Conservation (phyloP, 1,140 invertebrate species). For the Trichonephila clavata region DNA sequence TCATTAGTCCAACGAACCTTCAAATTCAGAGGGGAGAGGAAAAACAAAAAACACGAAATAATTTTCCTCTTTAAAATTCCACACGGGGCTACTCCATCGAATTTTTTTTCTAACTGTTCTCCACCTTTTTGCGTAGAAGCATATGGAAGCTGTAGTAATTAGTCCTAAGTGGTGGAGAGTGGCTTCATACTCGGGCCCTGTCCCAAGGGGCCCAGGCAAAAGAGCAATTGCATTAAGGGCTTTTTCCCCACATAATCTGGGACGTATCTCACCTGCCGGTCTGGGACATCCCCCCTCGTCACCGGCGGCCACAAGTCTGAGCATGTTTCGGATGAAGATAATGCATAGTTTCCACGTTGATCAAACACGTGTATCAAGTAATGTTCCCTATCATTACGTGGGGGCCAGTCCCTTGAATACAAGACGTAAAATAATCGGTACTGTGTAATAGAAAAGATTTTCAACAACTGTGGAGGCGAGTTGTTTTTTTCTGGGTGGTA, state of each 20-base stretch:
- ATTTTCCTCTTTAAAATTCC: not conserved
- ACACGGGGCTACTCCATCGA: not conserved
- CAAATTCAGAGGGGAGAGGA: not conserved
- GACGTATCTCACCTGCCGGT: constrained; percentile 30
- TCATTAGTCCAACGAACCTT: not conserved
- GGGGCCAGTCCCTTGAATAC: not conserved
- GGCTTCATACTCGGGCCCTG: not conserved
- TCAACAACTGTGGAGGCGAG: no score
- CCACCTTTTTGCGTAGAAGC: not conserved
- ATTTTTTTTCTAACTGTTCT: not conserved
- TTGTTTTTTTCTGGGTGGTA: no score
- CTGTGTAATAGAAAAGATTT: no score
- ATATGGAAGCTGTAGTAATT: constrained; percentile 47
- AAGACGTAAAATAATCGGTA: not conserved
- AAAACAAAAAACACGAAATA: not conserved
- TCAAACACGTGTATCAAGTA: constrained; percentile 43
- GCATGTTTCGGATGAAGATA: constrained; percentile 33
- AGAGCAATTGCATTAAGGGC: constrained; percentile 64
- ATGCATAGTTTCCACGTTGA: not conserved
- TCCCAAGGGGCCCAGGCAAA: constrained; percentile 17
- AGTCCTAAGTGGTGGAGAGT: constrained; percentile 54
- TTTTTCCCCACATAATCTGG: constrained; percentile 28
- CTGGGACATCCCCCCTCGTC: no score
- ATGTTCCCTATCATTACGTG: not conserved
- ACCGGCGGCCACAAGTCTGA: not conserved